These are phyloP conservation scores for Hylaeus volcanicus DNA, from an alignment of 1,140 invertebrate genomes.

Conservation along the genomic window DNA sequence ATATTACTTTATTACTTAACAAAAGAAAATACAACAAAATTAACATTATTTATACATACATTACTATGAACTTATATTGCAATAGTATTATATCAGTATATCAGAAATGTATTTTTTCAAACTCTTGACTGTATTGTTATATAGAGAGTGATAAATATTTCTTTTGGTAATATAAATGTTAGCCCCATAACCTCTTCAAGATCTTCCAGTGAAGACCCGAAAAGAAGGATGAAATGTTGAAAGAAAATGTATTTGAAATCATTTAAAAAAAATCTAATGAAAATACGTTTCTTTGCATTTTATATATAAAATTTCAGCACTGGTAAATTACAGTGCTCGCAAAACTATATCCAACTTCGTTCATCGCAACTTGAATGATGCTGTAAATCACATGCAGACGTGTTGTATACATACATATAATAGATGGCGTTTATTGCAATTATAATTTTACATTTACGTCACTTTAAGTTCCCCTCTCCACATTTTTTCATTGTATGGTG, in stretches of 20 bases:
- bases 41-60: neutral
- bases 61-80: neutral
- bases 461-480: neutral
- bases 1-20: neutral
- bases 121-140: too few species aligned
- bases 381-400: neutral
- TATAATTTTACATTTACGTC: neutral
- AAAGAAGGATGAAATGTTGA: too few species aligned
- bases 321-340: neutral
- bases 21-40: neutral
- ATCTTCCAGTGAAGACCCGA: too few species aligned
- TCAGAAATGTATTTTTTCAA: neutral
- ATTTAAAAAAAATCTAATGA: too few species aligned
- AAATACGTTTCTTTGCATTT: neutral
- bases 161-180: too few species aligned
- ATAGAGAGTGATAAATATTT: too few species aligned
- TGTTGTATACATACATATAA: neutral
- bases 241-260: too few species aligned
- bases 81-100: neutral
- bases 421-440: neutral
- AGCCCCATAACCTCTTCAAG: too few species aligned
- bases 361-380: neutral
- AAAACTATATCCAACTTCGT: neutral
- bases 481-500: neutral
- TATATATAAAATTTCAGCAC: too few species aligned